Conservation (phyloP, 2,797 vertebrate genomes). For the Agapornis canus region DNA sequence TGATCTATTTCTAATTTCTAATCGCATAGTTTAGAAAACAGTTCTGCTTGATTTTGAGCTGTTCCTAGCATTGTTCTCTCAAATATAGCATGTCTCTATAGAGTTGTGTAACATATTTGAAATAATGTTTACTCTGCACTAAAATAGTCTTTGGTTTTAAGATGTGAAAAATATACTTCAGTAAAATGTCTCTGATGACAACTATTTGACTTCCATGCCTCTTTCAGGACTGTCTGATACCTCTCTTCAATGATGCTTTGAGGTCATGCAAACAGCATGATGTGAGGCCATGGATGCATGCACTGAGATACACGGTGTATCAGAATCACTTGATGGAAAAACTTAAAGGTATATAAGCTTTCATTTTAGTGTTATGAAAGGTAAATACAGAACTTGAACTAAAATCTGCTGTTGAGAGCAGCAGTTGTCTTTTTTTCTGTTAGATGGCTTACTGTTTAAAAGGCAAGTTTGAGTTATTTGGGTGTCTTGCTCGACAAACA, state of each 20-base stretch:
- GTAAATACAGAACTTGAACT: background rate
- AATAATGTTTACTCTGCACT: background rate
- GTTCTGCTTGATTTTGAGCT: background rate
- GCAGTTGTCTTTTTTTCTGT: background rate
- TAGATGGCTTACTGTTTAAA: background rate
- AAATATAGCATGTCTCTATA: background rate
- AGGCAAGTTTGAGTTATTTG: background rate
- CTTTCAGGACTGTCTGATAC: constrained; percentile 90
- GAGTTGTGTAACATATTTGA: background rate
- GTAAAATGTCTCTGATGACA: background rate
- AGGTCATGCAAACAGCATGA: constrained; percentile 95
- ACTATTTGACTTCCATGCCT: background rate
- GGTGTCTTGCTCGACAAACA: background rate
- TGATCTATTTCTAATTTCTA: background rate
- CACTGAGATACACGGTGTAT: constrained; percentile 91
- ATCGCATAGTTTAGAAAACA: background rate
- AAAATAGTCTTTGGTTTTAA: background rate
- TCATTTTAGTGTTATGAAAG: background rate
- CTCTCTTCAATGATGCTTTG: constrained; percentile 91
- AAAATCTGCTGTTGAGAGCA: background rate
- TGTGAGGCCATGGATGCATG: constrained; percentile 94
- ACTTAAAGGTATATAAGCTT: constrained; percentile 83
- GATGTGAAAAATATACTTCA: background rate
- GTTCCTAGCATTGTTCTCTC: background rate
- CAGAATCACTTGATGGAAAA: constrained; percentile 89